A percentile compares a stretch with the other conserved stretches of the same genome.
phyloP scores from a whole-genome alignment of 23 tunicate genomes.

The Phallusia fumigata region DNA sequence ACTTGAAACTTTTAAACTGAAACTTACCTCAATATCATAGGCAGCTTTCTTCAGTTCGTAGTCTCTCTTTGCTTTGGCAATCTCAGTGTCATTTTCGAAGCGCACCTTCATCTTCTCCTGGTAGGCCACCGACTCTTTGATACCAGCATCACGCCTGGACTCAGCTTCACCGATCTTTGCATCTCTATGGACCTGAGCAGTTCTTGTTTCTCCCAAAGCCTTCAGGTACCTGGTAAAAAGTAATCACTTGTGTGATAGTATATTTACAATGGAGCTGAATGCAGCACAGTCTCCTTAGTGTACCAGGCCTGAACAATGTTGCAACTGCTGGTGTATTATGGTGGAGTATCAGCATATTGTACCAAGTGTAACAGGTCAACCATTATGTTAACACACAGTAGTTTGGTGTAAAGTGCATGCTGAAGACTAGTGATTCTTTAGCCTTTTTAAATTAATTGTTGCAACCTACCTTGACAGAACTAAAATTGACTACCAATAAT shows the following conservation, averaged over 20 bases:
- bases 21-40: conserved; percentile 86
- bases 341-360: no score
- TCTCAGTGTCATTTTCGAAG: conserved; percentile 89
- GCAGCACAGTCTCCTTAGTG: no score
- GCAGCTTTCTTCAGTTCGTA: conserved; percentile 92
- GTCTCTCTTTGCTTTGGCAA: conserved; percentile 93
- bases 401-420: no score
- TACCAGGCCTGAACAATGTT: no score
- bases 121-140: conserved; percentile 93
- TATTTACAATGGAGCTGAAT: neutral
- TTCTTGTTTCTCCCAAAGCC: conserved; percentile 89
- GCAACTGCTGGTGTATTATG: no score
- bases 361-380: no score
- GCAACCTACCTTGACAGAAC: no score
- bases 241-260: neutral
- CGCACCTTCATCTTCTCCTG: conserved; percentile 81
- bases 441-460: no score
- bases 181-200: conserved; percentile 89
- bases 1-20: no score
- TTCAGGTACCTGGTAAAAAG: conserved; percentile 50
- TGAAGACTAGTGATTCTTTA: no score
- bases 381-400: no score
- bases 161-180: conserved; percentile 98
- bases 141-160: conserved; percentile 89
- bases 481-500: no score